phyloP scores from a whole-genome alignment of 92 coral and sea anemone genomes.

The Blastomussa wellsi region DNA sequence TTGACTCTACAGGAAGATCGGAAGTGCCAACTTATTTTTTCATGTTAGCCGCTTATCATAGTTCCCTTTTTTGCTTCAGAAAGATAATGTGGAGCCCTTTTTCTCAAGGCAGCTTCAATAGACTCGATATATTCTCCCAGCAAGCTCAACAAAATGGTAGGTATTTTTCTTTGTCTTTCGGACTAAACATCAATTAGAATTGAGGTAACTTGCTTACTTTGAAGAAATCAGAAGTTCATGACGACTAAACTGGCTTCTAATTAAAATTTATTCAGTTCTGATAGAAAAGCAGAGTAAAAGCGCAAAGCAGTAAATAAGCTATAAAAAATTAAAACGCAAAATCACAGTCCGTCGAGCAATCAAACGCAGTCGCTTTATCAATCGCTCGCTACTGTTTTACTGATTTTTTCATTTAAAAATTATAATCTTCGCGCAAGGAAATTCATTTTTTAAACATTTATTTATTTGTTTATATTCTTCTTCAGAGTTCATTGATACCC shows the following conservation, averaged over 20 bases:
- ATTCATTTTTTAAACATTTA: neutral
- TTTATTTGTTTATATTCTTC: neutral
- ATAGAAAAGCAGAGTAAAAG: too few species aligned
- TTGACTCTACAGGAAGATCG: neutral
- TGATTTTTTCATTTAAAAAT: too few species aligned
- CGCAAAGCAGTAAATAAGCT: too few species aligned
- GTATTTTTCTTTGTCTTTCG: neutral
- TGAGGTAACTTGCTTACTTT: too few species aligned
- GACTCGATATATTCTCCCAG: neutral
- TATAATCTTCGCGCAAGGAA: neutral
- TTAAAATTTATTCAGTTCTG: too few species aligned
- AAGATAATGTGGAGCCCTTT: constrained; percentile 23
- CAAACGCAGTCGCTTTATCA: too few species aligned
- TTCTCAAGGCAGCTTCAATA: neutral
- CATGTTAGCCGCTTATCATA: neutral
- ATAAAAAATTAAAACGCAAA: too few species aligned
- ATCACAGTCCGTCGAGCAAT: too few species aligned
- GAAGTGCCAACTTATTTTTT: too few species aligned
- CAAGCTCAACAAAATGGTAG: constrained; percentile 10
- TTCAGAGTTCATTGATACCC: neutral
- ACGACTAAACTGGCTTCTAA: too few species aligned
- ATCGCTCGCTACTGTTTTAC: neutral
- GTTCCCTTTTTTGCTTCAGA: neutral
- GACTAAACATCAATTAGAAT: neutral
- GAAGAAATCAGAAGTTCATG: too few species aligned